Conservation (phyloP, 2,113 vertebrate genomes). For the Boulengerochromis microlepis region DNA sequence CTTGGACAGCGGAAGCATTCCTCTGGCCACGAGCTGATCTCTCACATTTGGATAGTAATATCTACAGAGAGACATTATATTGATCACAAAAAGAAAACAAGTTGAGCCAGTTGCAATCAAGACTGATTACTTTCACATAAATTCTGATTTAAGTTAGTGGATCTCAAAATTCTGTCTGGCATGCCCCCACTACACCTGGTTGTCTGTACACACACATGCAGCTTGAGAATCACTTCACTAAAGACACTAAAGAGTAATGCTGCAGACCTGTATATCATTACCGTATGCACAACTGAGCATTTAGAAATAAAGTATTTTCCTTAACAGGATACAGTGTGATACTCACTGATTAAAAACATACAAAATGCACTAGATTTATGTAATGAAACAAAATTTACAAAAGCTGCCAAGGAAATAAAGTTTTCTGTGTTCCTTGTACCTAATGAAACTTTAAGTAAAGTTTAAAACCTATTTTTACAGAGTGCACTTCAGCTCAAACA, state of each 20-base stretch:
- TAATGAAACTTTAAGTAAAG: not conserved
- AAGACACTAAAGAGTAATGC: not conserved
- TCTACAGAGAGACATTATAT: constrained; percentile 57
- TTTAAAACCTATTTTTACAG: not conserved
- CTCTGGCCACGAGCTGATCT: constrained; percentile 90
- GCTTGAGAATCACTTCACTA: not conserved
- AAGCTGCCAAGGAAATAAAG: not conserved
- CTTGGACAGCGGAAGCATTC: constrained; percentile 83
- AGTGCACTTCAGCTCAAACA: not conserved
- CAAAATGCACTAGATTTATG: not conserved
- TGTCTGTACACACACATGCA: not conserved
- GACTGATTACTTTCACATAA: not conserved
- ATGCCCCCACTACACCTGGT: not conserved
- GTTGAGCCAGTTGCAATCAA: not conserved
- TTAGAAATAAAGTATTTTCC: not conserved
- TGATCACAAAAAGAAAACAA: not conserved
- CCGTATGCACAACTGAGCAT: not conserved
- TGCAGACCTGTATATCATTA: not conserved
- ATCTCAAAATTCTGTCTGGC: not conserved
- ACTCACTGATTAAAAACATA: not conserved
- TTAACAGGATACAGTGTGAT: not conserved
- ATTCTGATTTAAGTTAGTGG: not conserved
- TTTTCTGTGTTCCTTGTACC: not conserved
- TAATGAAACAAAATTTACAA: not conserved
- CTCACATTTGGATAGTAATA: constrained; percentile 97